Evolutionary conservation across 1,140 invertebrate species (phyloP).

Genomic region (Lethrus apterus): DNA sequence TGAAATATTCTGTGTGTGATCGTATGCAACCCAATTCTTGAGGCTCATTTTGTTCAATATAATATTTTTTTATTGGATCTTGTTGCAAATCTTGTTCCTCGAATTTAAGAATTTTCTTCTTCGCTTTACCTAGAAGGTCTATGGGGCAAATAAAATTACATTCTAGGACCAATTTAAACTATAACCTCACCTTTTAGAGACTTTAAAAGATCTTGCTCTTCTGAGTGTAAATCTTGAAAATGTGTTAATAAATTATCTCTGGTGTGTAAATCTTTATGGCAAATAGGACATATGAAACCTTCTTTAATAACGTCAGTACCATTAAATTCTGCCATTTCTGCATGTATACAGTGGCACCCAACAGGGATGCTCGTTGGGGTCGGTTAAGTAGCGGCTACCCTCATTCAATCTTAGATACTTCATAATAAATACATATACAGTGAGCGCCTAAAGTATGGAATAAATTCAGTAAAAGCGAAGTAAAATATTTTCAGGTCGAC

Average conservation of each 20-base stretch:
- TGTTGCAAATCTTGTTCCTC: conserved; percentile 56
- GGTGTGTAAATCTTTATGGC: conserved; percentile 79
- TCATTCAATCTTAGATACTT: no score
- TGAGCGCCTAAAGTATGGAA: no score
- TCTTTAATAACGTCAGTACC: conserved; percentile 64
- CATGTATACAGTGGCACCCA: no score
- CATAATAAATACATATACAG: no score
- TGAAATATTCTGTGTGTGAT: conserved; percentile 72
- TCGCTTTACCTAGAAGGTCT: conserved; percentile 82
- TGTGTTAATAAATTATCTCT: conserved; percentile 74
- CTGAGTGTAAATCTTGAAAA: conserved; percentile 81
- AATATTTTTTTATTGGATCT: conserved; percentile 33
- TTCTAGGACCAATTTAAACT: not conserved
- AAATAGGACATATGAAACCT: conserved; percentile 91
- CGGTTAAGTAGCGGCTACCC: no score
- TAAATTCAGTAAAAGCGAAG: no score
- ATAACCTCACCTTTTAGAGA: conserved; percentile 68
- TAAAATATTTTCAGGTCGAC: no score
- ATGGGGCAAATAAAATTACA: conserved; percentile 24
- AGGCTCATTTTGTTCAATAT: conserved; percentile 43
- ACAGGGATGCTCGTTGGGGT: no score
- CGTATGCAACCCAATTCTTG: conserved; percentile 59
- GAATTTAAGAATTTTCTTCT: conserved; percentile 78
- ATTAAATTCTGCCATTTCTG: conserved; percentile 39
- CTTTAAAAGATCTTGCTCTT: conserved; percentile 83